Percentiles rank a stretch among this genome's conserved stretches.
Conservation (phyloP, 35 echinoderm and acorn worm species). For the Heliocidaris tuberculata region DNA sequence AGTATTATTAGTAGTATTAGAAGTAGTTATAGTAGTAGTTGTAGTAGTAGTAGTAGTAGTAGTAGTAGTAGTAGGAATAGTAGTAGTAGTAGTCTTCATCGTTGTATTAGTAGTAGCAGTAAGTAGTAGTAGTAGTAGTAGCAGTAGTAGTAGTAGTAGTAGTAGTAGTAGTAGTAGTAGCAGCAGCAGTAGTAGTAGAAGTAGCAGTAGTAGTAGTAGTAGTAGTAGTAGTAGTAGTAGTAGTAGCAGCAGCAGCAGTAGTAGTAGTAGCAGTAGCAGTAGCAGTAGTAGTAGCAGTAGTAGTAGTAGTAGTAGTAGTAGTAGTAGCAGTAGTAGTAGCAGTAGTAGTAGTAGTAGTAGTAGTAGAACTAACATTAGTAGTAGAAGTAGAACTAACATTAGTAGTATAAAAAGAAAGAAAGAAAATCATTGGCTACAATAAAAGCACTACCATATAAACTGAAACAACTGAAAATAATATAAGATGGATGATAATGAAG, state of each 20-base stretch:
- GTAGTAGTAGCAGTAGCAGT: not conserved
- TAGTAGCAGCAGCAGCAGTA: not conserved
- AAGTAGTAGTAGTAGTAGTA: not conserved
- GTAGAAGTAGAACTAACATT: not conserved
- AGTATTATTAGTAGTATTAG: too few species aligned
- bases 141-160: not conserved
- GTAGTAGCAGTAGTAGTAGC: not conserved
- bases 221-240: not conserved
- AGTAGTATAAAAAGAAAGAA: too few species aligned
- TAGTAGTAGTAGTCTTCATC: too few species aligned
- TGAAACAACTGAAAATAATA: too few species aligned
- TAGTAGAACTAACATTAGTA: not conserved
- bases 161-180: not conserved
- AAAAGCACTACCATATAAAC: too few species aligned
- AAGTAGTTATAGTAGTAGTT: not conserved
- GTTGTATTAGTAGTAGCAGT: not conserved
- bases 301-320: not conserved
- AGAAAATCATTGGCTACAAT: too few species aligned
- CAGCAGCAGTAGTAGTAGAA: not conserved
- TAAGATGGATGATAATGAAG: too few species aligned
- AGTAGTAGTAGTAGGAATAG: not conserved
- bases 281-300: not conserved
- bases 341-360: not conserved
- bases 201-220: not conserved
- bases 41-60: not conserved